Conservation (phyloP, 2,888 invertebrate species). For the Drosophila kanekoi region DNA sequence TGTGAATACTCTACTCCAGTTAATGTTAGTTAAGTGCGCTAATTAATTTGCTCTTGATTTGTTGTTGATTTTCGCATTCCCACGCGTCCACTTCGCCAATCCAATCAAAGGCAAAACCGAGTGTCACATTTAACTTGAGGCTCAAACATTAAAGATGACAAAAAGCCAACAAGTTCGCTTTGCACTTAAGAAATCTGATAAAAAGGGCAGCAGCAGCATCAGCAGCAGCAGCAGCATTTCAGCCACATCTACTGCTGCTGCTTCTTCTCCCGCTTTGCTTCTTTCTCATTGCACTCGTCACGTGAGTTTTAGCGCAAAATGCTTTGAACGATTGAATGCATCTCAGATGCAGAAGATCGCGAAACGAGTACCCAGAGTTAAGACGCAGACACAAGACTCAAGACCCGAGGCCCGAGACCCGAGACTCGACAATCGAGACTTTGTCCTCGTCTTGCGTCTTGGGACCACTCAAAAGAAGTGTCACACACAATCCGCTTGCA, state of each 20-base stretch:
- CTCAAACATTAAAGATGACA: slow-evolving; percentile 82
- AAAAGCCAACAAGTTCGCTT: slow-evolving; percentile 82
- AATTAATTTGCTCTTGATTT: slow-evolving; percentile 56
- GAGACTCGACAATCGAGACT: slow-evolving; percentile 21
- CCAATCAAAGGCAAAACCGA: slow-evolving; percentile 57
- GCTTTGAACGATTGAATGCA: slow-evolving; percentile 78
- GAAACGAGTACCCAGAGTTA: slow-evolving; percentile 40
- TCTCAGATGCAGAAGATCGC: slow-evolving; percentile 31
- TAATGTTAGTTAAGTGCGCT: slow-evolving; percentile 44
- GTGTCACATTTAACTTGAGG: slow-evolving; percentile 80
- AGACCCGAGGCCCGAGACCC: slow-evolving; percentile 2
- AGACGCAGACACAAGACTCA: slow-evolving; percentile 16
- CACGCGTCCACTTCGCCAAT: slow-evolving; percentile 60
- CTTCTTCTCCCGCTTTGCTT: slow-evolving; percentile 13
- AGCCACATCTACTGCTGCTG: slow-evolving; percentile 5
- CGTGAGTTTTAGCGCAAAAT: slow-evolving; percentile 79
- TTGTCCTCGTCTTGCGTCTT: slow-evolving; percentile 23
- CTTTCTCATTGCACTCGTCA: slow-evolving; percentile 73
- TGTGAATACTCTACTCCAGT: slow-evolving; percentile 3
- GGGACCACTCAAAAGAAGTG: slow-evolving; percentile 65
- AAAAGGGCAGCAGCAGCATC: slow-evolving; percentile 38
- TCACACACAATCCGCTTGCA: slow-evolving; percentile 79
- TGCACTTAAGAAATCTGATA: slow-evolving; percentile 78
- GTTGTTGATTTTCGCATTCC: slow-evolving; percentile 47
- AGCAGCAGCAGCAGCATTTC: slow-evolving; percentile 24